Evolutionary conservation across 2,113 vertebrate species (phyloP).

Genomic region (Erpornis zantholeuca): DNA sequence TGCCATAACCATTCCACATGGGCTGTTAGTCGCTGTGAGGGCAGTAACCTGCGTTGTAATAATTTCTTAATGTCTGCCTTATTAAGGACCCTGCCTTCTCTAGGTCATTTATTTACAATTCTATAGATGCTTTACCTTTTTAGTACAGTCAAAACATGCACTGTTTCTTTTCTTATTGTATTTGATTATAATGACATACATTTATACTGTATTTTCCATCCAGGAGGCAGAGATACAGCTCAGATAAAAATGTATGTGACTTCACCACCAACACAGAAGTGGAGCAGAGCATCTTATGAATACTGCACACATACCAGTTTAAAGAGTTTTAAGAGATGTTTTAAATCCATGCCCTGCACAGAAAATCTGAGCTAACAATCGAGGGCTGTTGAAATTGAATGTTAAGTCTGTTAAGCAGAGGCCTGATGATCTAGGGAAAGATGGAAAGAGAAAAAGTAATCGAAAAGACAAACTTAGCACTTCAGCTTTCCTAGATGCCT

Average conservation of each 20-base stretch:
- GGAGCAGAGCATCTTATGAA: background rate
- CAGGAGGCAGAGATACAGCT: background rate
- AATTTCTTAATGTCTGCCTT: constrained; percentile 8
- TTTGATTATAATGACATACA: background rate
- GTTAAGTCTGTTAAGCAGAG: background rate
- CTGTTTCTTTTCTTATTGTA: background rate
- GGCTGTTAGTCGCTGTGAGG: constrained; percentile 26
- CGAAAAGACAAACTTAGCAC: background rate
- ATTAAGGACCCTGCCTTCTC: background rate
- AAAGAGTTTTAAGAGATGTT: background rate
- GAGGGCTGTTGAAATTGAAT: background rate
- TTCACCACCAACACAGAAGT: background rate
- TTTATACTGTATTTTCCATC: background rate
- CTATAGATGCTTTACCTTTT: background rate
- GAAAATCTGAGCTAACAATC: background rate
- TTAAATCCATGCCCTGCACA: background rate
- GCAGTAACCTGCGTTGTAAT: background rate
- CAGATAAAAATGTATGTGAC: background rate
- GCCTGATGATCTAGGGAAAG: background rate
- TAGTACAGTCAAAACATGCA: background rate
- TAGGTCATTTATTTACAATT: constrained; percentile 17
- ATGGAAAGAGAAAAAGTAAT: background rate
- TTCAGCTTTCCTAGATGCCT: background rate
- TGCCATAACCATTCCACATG: constrained; percentile 1
- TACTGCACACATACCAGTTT: background rate